Conservation (phyloP, 2,797 vertebrate species). For the Caiman crocodilus region DNA sequence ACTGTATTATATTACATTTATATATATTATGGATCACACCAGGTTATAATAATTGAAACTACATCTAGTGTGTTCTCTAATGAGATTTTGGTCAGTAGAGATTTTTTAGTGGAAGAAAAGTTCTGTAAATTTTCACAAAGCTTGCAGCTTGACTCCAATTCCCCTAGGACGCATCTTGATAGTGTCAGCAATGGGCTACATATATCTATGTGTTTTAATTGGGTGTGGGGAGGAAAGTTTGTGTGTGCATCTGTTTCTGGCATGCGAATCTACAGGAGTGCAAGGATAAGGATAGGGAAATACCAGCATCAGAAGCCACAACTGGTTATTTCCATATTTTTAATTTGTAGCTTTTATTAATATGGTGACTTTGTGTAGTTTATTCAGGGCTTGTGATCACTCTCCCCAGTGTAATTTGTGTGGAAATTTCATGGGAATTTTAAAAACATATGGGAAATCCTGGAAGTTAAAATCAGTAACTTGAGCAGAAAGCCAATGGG, state of each 20-base stretch:
- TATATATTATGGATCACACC: neutral
- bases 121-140: neutral
- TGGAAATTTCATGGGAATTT: slow-evolving; percentile 11
- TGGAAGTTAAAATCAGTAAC: neutral
- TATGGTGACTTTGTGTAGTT: neutral
- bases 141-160: neutral
- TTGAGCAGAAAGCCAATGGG: neutral
- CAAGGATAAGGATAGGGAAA: neutral
- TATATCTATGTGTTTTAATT: neutral
- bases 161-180: neutral
- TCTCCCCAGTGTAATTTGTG: accelerated
- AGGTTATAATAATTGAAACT: neutral
- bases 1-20: accelerated
- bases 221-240: neutral
- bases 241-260: neutral
- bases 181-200: accelerated
- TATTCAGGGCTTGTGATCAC: neutral
- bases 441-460: slow-evolving; percentile 13
- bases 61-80: neutral
- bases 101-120: accelerated
- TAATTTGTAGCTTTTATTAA: neutral
- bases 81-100: neutral
- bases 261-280: neutral
- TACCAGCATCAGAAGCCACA: accelerated
- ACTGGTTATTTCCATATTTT: accelerated